Evolutionary conservation across 2,888 invertebrate genomes (phyloP), one percentile per base, ranked within the genome.

Genomic region (Cephus nigrinus): DNA sequence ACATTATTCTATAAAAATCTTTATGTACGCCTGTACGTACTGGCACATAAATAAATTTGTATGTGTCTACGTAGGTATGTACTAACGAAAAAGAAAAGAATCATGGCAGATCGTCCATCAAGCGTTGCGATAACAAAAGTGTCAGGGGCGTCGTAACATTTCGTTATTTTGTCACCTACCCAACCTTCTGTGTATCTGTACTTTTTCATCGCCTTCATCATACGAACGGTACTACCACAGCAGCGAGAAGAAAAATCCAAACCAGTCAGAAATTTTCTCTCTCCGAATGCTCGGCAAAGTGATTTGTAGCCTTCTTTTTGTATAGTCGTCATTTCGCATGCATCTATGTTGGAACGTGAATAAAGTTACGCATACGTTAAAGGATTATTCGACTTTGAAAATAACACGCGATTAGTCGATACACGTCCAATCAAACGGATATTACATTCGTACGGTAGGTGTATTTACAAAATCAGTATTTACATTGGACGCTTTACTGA

Each of bases 81-180:
- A 23, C 23, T 9, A 9, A 12, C 31, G 15, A 71, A 33, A 71
- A 32, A 71, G 71, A 71, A 71, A 71, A 11, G 71, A 71, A 71
- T 71, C 71, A 33, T 31, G 71, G 71, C 31, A 31, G 71, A 71
- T 71, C 71, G 33, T 71, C 31, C 32, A 33, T 71, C 71, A 71
- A 31, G 31, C 30, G 71, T 31, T 31, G 33, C 71, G 71, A 71
- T 71, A 71, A 71, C 71, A 71, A 55, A 55, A 55, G 71, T 33
- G 71, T 71, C 32, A 33, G 32, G 31, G 32, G 71, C 71, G 71
- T 71, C 71, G 32, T 71, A 71, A 71, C 71, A 33, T 71, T 71
- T 32, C 71, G 33, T 33, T 71, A 71, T 71, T 71, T 71, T 71
- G 71, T 33, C 71, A 71, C 71, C 31, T 12, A 31, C 55, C 55